These are phyloP conservation scores for Plectropomus leopardus DNA, from an alignment of 2,113 vertebrate genomes.

Conservation along the genomic window DNA sequence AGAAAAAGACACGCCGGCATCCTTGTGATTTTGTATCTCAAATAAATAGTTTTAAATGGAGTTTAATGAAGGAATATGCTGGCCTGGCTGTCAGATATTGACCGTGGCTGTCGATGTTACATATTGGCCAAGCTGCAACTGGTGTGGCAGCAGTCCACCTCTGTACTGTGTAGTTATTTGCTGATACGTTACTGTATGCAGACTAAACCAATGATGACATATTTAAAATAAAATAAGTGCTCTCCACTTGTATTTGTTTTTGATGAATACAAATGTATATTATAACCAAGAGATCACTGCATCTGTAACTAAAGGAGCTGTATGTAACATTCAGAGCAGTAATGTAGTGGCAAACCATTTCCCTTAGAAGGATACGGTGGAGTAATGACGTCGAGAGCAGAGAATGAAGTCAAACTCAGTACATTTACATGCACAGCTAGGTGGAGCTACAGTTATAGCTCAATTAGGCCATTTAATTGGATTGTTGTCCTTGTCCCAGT, in stretches of 20 bases:
- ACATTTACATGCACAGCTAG: no score
- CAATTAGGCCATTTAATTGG: no score
- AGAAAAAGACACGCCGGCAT: conserved; percentile 38
- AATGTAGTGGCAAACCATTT: no score
- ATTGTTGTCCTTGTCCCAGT: no score
- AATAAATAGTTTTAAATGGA: conserved; percentile 76
- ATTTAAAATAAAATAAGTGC: conserved; percentile 82
- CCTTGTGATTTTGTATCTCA: conserved; percentile 72
- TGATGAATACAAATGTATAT: not conserved
- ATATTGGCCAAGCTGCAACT: conserved; percentile 60
- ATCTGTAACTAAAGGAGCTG: not conserved
- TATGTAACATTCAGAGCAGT: no score
- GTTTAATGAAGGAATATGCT: conserved; percentile 58
- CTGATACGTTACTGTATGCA: conserved; percentile 73
- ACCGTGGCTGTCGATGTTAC: conserved; percentile 67
- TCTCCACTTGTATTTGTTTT: conserved; percentile 59
- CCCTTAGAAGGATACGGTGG: no score
- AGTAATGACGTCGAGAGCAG: no score
- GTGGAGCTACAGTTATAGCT: no score
- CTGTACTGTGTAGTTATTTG: conserved; percentile 80
- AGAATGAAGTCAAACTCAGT: no score
- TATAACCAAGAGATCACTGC: not conserved
- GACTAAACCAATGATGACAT: conserved; percentile 79
- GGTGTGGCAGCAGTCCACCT: conserved; percentile 59
- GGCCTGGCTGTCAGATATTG: conserved; percentile 64